Evolutionary conservation across 2,888 invertebrate species (phyloP), one percentile per base, ranked within the genome.

Genomic region (Dichetophora obliterata): DNA sequence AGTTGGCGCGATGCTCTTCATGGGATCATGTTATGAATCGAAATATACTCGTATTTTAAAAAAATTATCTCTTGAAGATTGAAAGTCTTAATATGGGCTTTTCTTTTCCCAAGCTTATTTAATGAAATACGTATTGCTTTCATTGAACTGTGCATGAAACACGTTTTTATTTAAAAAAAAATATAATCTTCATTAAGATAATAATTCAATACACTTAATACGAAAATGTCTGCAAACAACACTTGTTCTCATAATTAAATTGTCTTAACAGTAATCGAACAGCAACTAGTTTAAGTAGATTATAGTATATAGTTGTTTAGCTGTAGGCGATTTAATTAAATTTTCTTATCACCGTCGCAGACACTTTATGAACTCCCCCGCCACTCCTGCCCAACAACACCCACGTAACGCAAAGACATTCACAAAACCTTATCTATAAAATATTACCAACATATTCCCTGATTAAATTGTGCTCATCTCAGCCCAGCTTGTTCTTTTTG

Each of bases 251-350:
- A n/a, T 72, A 43, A 72, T 72, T 72, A 61, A 34, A 43, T 37
- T 72, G 27, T 59, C 59, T 72, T n/a, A 43, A 43, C 22, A 24
- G 24, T 16, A 31, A 43, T 43, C 37, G 24, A 48, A 22, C 37
- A 9, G 61, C 8, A n/a, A 14, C 3, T 16, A 59, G 16, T 37
- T 71, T 37, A 43, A 31, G 24, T 27, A 19, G 9, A 9, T 31
- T 19, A n/a, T n/a, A n/a, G n/a, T 34, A 43, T 37, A 34, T 27
- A 52, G 31, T 59, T 19, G 34, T 52, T 3, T 14, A 24, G n/a
- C 24, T n/a, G 70, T 70, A 52, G 54, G 54, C 50, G 31, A 70
- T 70, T 70, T 70, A 70, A 70, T 70, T 70, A 70, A 70, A 70
- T 54, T 34, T 70, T 70, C 70, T 70, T 70, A 70, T 70, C 70